These are phyloP conservation scores for Drosophila rufa DNA, from an alignment of 1,140 invertebrate genomes.

Conservation along the genomic window DNA sequence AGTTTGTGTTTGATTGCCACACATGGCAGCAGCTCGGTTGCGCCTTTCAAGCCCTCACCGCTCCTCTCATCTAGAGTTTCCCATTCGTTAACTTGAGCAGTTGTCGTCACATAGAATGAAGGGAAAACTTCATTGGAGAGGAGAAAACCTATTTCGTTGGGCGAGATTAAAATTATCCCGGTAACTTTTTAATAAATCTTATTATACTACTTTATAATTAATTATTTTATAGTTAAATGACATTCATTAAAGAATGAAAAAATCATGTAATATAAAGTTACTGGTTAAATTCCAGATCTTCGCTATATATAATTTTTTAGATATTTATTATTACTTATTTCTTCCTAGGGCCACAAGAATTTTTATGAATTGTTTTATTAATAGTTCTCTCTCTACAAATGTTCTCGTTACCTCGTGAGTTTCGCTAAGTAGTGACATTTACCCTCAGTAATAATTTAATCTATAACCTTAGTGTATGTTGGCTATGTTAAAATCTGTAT, in stretches of 20 bases:
- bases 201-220: not conserved
- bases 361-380: no score
- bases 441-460: no score
- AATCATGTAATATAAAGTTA: no score
- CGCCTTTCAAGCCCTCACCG: not conserved
- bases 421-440: no score
- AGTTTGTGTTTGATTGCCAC: slow-evolving; percentile 78
- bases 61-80: slow-evolving; percentile 3
- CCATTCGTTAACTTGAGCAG: slow-evolving; percentile 45
- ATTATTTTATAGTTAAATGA: not conserved
- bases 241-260: not conserved
- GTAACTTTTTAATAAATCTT: slow-evolving; percentile 14
- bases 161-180: not conserved
- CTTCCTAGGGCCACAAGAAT: no score
- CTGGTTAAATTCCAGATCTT: no score
- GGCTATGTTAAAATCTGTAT: no score
- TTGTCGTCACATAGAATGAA: slow-evolving; percentile 35
- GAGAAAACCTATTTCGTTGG: slow-evolving; percentile 17
- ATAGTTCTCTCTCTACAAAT: no score
- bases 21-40: slow-evolving; percentile 59
- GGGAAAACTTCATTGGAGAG: not conserved
- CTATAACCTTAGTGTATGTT: no score
- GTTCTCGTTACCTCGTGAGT: no score
- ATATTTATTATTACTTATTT: no score
- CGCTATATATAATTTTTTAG: no score